Conservation (phyloP, 2,797 vertebrate species). For the Rhinella marina region DNA sequence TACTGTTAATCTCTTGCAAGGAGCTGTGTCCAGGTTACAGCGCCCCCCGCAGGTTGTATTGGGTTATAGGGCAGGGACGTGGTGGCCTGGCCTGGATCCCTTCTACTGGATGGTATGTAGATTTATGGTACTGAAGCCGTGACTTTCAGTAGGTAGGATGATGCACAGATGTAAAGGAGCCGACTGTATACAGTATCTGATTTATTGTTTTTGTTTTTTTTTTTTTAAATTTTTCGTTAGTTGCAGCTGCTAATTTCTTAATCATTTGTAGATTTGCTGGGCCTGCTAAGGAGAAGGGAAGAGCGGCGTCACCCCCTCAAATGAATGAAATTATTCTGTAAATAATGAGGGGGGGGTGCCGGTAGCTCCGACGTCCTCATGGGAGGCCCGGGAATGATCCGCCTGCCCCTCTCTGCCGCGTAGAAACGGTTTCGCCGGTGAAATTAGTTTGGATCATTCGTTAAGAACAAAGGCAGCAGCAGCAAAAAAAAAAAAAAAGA, state of each 20-base stretch:
- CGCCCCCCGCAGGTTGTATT: constrained; percentile 34
- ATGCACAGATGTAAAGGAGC: constrained; percentile 11
- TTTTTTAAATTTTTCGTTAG: constrained; percentile 16
- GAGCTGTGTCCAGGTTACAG: constrained; percentile 33
- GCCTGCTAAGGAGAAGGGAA: constrained; percentile 24
- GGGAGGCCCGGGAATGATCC: not conserved
- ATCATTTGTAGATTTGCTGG: constrained; percentile 7
- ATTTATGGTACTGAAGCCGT: constrained; percentile 25
- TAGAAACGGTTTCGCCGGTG: not conserved
- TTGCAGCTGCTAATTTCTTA: constrained; percentile 48
- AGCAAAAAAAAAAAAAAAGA: not conserved
- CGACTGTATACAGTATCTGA: constrained; percentile 31
- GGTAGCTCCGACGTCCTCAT: not conserved
- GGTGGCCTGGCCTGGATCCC: not conserved
- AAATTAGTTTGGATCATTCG: not conserved
- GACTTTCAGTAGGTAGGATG: constrained; percentile 5
- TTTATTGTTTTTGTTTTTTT: constrained; percentile 1
- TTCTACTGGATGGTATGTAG: constrained; percentile 21
- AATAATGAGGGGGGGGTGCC: constrained; percentile 17
- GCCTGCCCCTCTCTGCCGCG: not conserved
- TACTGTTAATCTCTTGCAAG: constrained; percentile 18
- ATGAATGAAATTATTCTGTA: constrained; percentile 36
- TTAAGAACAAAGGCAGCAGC: constrained; percentile 46
- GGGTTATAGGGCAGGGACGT: not conserved
- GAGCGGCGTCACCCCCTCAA: constrained; percentile 5